Conservation (phyloP, 1,140 invertebrate genomes). For the Ctenoplectra terminalis region DNA sequence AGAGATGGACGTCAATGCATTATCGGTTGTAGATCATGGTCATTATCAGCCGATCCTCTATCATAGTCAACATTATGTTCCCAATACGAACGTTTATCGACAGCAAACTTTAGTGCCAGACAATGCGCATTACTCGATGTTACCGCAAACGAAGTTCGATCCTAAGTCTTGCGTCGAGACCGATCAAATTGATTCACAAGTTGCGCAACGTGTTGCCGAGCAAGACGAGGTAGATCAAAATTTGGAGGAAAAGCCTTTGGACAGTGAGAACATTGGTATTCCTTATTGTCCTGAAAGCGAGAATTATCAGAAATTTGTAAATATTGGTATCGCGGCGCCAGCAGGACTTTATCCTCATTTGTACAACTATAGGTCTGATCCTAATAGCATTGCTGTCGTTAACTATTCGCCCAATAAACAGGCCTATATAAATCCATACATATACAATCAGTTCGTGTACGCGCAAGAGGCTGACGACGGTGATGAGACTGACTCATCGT, state of each 20-base stretch:
- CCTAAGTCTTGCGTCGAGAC: slow-evolving; percentile 38
- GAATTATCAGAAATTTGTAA: slow-evolving; percentile 73
- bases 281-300: slow-evolving; percentile 68
- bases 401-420: slow-evolving; percentile 78
- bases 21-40: slow-evolving; percentile 66
- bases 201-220: slow-evolving; percentile 29
- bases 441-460: slow-evolving; percentile 75
- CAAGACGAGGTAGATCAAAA: slow-evolving; percentile 51
- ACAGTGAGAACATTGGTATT: slow-evolving; percentile 51
- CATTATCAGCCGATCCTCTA: slow-evolving; percentile 77
- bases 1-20: slow-evolving; percentile 65
- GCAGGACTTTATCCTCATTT: slow-evolving; percentile 77
- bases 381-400: slow-evolving; percentile 77
- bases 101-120: slow-evolving; percentile 76
- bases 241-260: slow-evolving; percentile 53
- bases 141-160: slow-evolving; percentile 57
- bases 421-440: slow-evolving; percentile 75
- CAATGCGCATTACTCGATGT: slow-evolving; percentile 69
- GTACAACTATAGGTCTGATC: slow-evolving; percentile 76
- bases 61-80: slow-evolving; percentile 71
- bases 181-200: slow-evolving; percentile 23
- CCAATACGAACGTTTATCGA: slow-evolving; percentile 72
- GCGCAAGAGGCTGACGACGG: slow-evolving; percentile 70
- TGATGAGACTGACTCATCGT: slow-evolving; percentile 74
- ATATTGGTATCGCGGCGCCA: slow-evolving; percentile 71